Evolutionary conservation across 2,888 invertebrate species (phyloP).

Genomic region (Busseola fusca): DNA sequence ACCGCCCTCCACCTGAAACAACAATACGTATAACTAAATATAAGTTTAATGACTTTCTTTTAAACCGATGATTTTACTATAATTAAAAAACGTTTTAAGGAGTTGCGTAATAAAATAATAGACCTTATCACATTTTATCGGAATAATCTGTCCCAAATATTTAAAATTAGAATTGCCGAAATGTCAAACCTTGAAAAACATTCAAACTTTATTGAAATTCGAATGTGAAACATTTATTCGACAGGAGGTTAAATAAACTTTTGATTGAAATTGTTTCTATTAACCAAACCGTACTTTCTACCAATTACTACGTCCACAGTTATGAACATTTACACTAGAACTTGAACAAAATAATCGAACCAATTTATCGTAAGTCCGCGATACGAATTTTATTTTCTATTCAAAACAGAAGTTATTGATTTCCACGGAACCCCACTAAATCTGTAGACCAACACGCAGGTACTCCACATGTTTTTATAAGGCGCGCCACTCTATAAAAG

Average conservation of each 20-base stretch:
- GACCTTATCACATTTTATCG: not conserved
- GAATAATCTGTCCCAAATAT: not conserved
- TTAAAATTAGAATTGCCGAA: slow-evolving; percentile 17
- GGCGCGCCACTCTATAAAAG: slow-evolving; percentile 43
- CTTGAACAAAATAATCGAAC: slow-evolving; percentile 9
- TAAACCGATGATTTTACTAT: not conserved
- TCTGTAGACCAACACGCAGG: slow-evolving; percentile 23
- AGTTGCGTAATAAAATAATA: not conserved
- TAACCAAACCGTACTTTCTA: slow-evolving; percentile 1
- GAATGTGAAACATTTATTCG: not conserved
- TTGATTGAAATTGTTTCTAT: slow-evolving; percentile 45
- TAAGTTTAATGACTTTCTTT: not conserved
- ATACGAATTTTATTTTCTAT: slow-evolving; percentile 23
- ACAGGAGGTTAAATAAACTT: slow-evolving; percentile 11
- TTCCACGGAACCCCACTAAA: slow-evolving; percentile 14
- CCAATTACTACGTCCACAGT: slow-evolving; percentile 24
- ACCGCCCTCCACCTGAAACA: slow-evolving; percentile 76
- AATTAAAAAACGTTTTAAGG: not conserved
- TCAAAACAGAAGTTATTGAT: slow-evolving; percentile 24
- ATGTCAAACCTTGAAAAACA: slow-evolving; percentile 23
- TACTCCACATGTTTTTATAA: slow-evolving; percentile 43
- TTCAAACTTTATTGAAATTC: slow-evolving; percentile 14
- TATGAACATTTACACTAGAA: slow-evolving; percentile 1
- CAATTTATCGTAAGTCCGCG: slow-evolving; percentile 1
- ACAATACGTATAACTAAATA: not conserved